Percentiles rank a stretch among this genome's conserved stretches.
Evolutionary conservation across 2,888 invertebrate species (phyloP).

Genomic region (Cantharis rustica): DNA sequence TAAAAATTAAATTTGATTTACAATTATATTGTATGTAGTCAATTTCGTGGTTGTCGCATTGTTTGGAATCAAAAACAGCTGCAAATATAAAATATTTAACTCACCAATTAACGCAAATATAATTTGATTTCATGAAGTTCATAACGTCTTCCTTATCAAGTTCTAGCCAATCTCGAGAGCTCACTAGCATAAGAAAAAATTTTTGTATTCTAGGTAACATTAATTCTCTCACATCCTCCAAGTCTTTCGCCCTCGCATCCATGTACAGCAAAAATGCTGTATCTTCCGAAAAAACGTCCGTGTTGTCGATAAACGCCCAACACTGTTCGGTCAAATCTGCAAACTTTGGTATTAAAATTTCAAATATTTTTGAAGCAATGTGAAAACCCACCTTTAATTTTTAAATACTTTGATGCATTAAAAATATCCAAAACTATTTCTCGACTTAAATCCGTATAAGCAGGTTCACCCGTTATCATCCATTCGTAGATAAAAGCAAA

Average conservation of each 20-base stretch:
- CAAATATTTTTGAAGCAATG: not conserved
- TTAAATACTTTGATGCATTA: slow-evolving; percentile 71
- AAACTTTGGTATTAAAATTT: slow-evolving; percentile 8
- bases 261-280: slow-evolving; percentile 71
- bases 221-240: slow-evolving; percentile 68
- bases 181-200: slow-evolving; percentile 77
- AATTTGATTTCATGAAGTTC: slow-evolving; percentile 71
- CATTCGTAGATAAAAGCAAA: slow-evolving; percentile 79
- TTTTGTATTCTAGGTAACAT: slow-evolving; percentile 76
- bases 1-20: no score
- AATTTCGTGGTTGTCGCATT: no score
- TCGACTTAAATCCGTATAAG: slow-evolving; percentile 67
- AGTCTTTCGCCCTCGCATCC: slow-evolving; percentile 58
- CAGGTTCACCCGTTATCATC: slow-evolving; percentile 74
- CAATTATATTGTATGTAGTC: no score
- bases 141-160: slow-evolving; percentile 69
- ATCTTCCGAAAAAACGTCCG: slow-evolving; percentile 72
- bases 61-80: no score
- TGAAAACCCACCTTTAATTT: slow-evolving; percentile 64
- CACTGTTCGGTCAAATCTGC: slow-evolving; percentile 76
- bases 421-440: slow-evolving; percentile 76
- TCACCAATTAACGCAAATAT: slow-evolving; percentile 75
- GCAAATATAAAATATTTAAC: not conserved
- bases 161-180: slow-evolving; percentile 73
- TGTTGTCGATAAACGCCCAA: slow-evolving; percentile 75